Evolutionary conservation across 2,888 invertebrate genomes (phyloP).

Genomic region (Apoderus coryli): DNA sequence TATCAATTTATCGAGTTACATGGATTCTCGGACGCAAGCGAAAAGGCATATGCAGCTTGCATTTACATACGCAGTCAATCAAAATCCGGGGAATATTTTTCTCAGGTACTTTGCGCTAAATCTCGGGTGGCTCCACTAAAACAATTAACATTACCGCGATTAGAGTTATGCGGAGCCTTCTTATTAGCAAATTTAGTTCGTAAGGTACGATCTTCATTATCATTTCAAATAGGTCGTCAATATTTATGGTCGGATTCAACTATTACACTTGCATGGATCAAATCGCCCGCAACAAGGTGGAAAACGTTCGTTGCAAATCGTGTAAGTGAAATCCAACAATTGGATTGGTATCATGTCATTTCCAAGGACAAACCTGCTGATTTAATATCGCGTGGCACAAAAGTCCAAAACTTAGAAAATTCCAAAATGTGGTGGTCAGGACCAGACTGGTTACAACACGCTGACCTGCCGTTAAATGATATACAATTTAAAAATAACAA

Average conservation of each 20-base stretch:
- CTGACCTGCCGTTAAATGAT: too few relatives aligned
- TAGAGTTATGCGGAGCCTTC: slow-evolving; percentile 8
- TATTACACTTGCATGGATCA: slow-evolving; percentile 9
- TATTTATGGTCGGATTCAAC: slow-evolving; percentile 10
- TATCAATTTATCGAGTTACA: slow-evolving; percentile 10
- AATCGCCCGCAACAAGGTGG: slow-evolving; percentile 3
- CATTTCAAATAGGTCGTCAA: too few relatives aligned
- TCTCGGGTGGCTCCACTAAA: slow-evolving; percentile 10
- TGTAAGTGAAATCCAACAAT: slow-evolving; percentile 9
- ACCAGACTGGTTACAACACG: too few relatives aligned
- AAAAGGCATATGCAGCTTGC: slow-evolving; percentile 12
- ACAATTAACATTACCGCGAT: slow-evolving; percentile 6
- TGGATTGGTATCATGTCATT: too few relatives aligned
- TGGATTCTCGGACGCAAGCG: slow-evolving; percentile 11
- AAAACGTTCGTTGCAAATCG: slow-evolving; percentile 10
- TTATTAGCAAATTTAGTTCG: too few relatives aligned
- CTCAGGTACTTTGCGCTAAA: slow-evolving; percentile 10
- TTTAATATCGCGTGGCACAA: too few relatives aligned
- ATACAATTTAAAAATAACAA: too few relatives aligned
- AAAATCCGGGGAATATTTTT: background rate
- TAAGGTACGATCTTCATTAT: too few relatives aligned
- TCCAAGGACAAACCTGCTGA: too few relatives aligned
- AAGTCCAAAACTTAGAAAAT: too few relatives aligned
- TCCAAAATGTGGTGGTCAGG: too few relatives aligned
- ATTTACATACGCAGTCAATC: slow-evolving; percentile 11